These are phyloP conservation scores for Hipparchia semele DNA, from an alignment of 2,888 invertebrate species.

Conservation along the genomic window DNA sequence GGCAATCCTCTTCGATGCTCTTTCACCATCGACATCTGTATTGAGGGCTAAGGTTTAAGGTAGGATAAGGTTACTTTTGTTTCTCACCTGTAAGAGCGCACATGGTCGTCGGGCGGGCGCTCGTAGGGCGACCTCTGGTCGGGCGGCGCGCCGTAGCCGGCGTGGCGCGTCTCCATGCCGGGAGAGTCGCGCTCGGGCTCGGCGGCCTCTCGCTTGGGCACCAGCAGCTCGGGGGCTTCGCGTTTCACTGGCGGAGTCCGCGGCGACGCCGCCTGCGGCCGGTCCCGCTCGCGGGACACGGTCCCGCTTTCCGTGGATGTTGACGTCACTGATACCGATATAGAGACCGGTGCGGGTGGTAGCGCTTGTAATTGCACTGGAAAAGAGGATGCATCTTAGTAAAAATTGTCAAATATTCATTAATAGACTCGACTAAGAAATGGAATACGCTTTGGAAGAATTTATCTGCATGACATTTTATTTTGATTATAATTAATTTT, in stretches of 20 bases:
- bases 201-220: conserved; percentile 87
- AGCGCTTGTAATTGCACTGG: conserved; percentile 53
- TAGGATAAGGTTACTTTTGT: no score
- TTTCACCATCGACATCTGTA: neutral
- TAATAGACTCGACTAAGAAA: no score
- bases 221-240: conserved; percentile 82
- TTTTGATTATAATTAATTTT: no score
- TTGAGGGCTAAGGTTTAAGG: no score
- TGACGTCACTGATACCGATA: conserved; percentile 42
- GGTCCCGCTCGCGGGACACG: conserved; percentile 48
- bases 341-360: conserved; percentile 25
- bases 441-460: no score
- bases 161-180: conserved; percentile 88
- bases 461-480: no score
- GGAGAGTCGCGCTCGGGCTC: conserved; percentile 88
- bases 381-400: neutral
- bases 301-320: conserved; percentile 48
- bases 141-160: conserved; percentile 86
- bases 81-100: conserved; percentile 80
- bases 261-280: conserved; percentile 58
- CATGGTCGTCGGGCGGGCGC: conserved; percentile 84
- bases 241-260: conserved; percentile 75
- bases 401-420: neutral
- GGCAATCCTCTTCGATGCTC: no score
- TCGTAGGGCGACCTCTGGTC: conserved; percentile 87